Evolutionary conservation across 53 echinoderm and acorn worm species (phyloP), one percentile per base, ranked within the genome.

Genomic region (Astropecten irregularis): DNA sequence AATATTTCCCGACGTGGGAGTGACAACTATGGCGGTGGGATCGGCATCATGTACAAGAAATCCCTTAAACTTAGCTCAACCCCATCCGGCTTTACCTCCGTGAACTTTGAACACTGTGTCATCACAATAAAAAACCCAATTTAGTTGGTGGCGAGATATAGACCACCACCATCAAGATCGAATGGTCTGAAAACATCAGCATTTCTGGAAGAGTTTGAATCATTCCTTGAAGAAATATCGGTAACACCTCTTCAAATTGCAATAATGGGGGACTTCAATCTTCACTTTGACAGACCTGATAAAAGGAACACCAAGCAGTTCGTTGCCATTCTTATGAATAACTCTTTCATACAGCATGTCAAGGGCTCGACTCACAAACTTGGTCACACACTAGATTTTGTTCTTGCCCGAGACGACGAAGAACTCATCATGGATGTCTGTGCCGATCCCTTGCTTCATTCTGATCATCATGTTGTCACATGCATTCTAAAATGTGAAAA

Each of bases 21-120:
- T 47, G 30, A 31, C 3, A 85, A 2, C 29, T 11, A 25, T 63
- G 85, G 81, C 2, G 81, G 85, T 7, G 85, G 85, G 36, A 63
- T 85, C 36, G 72, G 73, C 23, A 49, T 85, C 48, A 33, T 85
- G 9, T 48, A 73, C 44, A 85, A 85, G 47, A 59, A 27, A 30
- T 61, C 32, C 6, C 31, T 85, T 0, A 61, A 72, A 16, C 26
- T 81, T 11, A 11, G 19, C 47, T 42, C 33, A 4, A 10, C 51
- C 29, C 72, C 69, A 50, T 19, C 83, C 30, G 52, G 39, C 9
- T 4, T 61, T 4, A 32, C n/a, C 16, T 85, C 62, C 5, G 50
- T 53, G 14, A 85, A 29, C 27, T 85, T 73, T 73, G 85, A 85
- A 33, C 85, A 85, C 21, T 64, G 74, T 54, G 46, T 57, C 16